These are phyloP conservation scores for Nomia melanderi DNA, from an alignment of 1,140 invertebrate genomes.

Conservation along the genomic window DNA sequence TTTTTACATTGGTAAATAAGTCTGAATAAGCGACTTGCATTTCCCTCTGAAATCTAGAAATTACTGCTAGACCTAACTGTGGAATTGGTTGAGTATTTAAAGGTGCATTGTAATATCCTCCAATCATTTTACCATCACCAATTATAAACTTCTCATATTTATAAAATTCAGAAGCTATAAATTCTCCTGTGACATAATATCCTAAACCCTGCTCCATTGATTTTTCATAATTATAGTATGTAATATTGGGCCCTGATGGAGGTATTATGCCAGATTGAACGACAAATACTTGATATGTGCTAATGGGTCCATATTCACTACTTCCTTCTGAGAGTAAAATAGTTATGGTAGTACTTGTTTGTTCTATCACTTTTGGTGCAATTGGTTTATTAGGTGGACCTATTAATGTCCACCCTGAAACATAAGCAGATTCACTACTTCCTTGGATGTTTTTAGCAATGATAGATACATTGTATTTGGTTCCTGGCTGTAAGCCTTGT, in stretches of 20 bases:
- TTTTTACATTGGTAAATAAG: constrained; percentile 78
- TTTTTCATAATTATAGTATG: constrained; percentile 81
- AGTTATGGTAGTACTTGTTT: constrained; percentile 82
- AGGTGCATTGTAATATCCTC: constrained; percentile 90
- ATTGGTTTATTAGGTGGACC: constrained; percentile 86
- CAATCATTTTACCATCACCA: constrained; percentile 88
- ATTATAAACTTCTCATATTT: constrained; percentile 86
- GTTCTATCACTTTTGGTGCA: constrained; percentile 83
- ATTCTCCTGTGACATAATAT: constrained; percentile 91
- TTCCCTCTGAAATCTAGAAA: constrained; percentile 85
- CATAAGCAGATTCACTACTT: constrained; percentile 82
- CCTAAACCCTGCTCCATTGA: constrained; percentile 83
- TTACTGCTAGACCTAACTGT: constrained; percentile 87
- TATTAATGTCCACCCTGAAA: constrained; percentile 85
- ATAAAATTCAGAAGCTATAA: constrained; percentile 82
- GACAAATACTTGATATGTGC: constrained; percentile 87
- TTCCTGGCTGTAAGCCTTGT: constrained; percentile 86
- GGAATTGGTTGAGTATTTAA: constrained; percentile 81
- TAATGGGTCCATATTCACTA: constrained; percentile 89
- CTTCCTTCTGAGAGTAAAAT: constrained; percentile 83
- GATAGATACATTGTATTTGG: constrained; percentile 87
- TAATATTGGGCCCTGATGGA: constrained; percentile 59
- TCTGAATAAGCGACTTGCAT: constrained; percentile 86
- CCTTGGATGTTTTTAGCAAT: constrained; percentile 84
- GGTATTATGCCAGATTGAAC: constrained; percentile 81